Conservation (phyloP, 2,113 vertebrate species). For the Varanus salvator region DNA sequence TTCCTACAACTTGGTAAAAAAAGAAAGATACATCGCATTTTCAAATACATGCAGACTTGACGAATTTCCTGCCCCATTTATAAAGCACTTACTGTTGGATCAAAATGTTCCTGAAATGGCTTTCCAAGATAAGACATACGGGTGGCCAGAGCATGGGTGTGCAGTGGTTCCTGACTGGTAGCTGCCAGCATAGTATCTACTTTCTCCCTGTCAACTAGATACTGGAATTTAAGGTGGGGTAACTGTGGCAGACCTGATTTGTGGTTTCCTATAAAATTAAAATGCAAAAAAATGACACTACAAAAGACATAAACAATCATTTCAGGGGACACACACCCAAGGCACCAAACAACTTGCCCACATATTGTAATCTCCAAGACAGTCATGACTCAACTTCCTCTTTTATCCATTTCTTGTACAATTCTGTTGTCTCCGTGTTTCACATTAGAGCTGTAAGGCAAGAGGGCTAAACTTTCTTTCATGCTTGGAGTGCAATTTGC, state of each 20-base stretch:
- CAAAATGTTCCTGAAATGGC: no score
- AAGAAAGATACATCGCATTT: neutral
- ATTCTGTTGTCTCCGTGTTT: slow-evolving; percentile 34
- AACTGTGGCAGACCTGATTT: no score
- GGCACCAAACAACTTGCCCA: neutral
- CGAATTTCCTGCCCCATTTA: neutral
- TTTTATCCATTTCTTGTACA: neutral
- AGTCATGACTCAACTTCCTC: neutral
- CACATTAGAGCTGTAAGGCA: slow-evolving; percentile 15
- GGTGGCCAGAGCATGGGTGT: neutral
- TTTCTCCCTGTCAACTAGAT: no score
- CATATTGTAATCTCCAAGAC: slow-evolving; percentile 12
- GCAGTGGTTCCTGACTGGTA: neutral
- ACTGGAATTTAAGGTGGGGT: no score
- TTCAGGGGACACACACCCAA: neutral
- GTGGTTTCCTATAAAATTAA: neutral
- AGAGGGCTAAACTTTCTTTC: neutral
- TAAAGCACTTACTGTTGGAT: neutral
- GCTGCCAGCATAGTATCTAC: neutral
- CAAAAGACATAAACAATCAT: neutral
- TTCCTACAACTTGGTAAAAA: neutral
- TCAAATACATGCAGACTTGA: neutral
- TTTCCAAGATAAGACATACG: no score
- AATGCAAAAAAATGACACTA: neutral
- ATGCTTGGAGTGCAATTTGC: neutral